Conservation (phyloP, 2,113 vertebrate species). For the Gallinago undulata region DNA sequence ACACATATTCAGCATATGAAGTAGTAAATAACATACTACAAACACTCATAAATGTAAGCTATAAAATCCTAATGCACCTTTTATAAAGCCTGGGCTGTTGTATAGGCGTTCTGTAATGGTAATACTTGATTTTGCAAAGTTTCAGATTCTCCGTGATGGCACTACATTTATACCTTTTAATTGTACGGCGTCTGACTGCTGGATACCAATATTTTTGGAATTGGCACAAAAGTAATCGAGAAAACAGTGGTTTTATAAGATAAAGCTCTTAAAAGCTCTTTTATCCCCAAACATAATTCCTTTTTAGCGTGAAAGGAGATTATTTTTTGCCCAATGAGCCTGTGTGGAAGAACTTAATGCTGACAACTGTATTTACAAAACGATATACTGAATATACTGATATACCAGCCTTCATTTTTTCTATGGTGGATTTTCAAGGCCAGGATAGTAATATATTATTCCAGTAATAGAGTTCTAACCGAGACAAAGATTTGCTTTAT, state of each 20-base stretch:
- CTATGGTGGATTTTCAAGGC: neutral
- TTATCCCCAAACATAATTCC: slow-evolving; percentile 13
- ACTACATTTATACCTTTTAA: neutral
- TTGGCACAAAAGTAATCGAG: neutral
- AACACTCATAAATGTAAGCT: neutral
- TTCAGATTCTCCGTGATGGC: neutral
- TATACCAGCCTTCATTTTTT: neutral
- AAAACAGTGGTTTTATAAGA: slow-evolving; percentile 46
- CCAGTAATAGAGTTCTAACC: neutral
- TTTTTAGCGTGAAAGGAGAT: slow-evolving; percentile 35
- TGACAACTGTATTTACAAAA: slow-evolving; percentile 43
- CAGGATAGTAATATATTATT: neutral
- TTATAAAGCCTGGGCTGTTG: neutral
- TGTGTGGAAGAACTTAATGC: neutral
- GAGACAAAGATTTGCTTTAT: slow-evolving; percentile 37
- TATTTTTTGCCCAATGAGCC: neutral
- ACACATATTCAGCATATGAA: neutral
- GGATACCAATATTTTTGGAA: neutral
- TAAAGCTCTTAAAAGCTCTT: slow-evolving; percentile 50
- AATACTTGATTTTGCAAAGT: neutral
- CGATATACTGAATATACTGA: neutral
- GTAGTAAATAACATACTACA: neutral
- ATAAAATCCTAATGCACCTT: neutral
- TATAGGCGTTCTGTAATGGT: neutral
- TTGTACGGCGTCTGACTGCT: neutral